These are phyloP conservation scores for Caenorhabditis sulstoni DNA, from an alignment of 2,888 invertebrate genomes.

Conservation along the genomic window DNA sequence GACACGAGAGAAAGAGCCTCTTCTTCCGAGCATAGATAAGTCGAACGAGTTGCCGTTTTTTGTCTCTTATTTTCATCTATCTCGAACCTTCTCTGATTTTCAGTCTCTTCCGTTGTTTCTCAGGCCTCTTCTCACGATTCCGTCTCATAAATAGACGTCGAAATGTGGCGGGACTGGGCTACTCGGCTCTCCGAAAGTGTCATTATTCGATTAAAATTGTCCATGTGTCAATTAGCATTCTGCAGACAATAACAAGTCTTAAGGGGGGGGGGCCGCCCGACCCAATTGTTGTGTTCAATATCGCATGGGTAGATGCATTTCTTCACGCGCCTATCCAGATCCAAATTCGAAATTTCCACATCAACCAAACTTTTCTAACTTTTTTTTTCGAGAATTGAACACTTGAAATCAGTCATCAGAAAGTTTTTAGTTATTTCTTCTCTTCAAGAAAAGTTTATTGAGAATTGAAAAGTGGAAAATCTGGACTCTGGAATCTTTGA, in stretches of 20 bases:
- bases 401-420: neutral
- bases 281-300: constrained; percentile 54
- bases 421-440: constrained; percentile 2
- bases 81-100: constrained; percentile 20
- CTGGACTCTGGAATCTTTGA: constrained; percentile 44
- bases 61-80: constrained; percentile 10
- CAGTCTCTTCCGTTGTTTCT: neutral
- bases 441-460: neutral
- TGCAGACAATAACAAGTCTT: constrained; percentile 45
- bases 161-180: neutral
- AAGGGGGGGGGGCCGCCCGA: neutral
- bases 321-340: constrained; percentile 8
- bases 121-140: neutral
- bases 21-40: constrained; percentile 30
- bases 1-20: constrained; percentile 26
- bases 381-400: constrained; percentile 3
- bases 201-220: constrained; percentile 55
- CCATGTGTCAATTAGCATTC: constrained; percentile 55
- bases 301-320: constrained; percentile 18
- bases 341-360: constrained; percentile 32
- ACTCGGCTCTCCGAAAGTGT: constrained; percentile 12
- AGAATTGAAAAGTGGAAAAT: constrained; percentile 22
- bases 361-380: constrained; percentile 30
- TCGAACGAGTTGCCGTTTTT: constrained; percentile 32
- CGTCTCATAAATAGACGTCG: neutral